phyloP scores from a whole-genome alignment of 2,797 vertebrate genomes.

The Malacoraja senta region DNA sequence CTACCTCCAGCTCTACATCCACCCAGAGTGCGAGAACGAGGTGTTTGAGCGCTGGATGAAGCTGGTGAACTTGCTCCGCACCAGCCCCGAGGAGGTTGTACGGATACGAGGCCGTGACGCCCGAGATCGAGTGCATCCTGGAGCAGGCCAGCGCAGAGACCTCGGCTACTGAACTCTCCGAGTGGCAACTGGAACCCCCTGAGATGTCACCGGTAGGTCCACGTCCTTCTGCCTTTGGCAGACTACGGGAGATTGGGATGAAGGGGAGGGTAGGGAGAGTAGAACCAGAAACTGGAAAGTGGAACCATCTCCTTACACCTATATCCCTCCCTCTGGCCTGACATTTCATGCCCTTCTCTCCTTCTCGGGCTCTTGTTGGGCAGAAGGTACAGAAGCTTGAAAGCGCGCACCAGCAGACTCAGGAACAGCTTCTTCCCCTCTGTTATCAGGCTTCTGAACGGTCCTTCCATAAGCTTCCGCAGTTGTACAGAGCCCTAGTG shows the following conservation, averaged over 20 bases:
- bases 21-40: conserved; percentile 6
- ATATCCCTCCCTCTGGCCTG: no score
- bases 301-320: no score
- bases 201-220: not conserved
- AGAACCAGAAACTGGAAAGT: no score
- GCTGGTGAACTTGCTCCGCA: not conserved
- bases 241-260: not conserved
- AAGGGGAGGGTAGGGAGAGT: not conserved
- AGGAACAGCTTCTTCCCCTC: no score
- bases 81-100: conserved; percentile 1
- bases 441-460: no score
- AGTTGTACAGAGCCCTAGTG: no score
- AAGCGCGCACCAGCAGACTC: no score
- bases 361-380: no score
- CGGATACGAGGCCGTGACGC: not conserved
- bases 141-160: not conserved
- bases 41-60: conserved; percentile 35
- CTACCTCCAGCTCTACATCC: conserved; percentile 24
- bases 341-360: no score
- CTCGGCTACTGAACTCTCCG: not conserved
- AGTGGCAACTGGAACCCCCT: conserved; percentile 1
- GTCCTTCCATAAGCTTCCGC: no score
- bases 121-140: conserved; percentile 20
- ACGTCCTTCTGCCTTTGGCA: not conserved
- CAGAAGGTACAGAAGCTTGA: no score